Percentiles rank a stretch among this genome's conserved stretches.
Conservation (phyloP, 64 coral and sea anemone species). For the Acropora yongei region DNA sequence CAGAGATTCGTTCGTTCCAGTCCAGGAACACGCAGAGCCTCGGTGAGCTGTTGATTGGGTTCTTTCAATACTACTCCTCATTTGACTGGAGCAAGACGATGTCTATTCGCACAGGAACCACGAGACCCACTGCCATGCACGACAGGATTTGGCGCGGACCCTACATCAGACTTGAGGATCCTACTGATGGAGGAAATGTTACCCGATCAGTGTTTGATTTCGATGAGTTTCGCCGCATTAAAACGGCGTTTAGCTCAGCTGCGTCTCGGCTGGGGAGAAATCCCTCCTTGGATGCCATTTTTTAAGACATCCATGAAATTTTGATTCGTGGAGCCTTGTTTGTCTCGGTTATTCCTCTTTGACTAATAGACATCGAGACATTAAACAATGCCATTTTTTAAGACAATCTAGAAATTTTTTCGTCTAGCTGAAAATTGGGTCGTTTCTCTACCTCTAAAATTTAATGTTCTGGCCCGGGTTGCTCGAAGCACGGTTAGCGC, state of each 20-base stretch:
- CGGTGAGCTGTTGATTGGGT: constrained; percentile 25
- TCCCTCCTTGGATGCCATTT: constrained; percentile 15
- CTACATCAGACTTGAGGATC: constrained; percentile 49
- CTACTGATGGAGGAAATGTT: constrained; percentile 37
- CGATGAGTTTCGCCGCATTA: constrained; percentile 44
- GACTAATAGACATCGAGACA: no score
- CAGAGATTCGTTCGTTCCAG: constrained; percentile 17
- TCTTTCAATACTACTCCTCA: constrained; percentile 19
- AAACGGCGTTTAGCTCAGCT: constrained; percentile 20
- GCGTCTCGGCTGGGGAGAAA: not conserved
- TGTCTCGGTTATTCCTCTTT: no score
- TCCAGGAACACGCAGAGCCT: constrained; percentile 33
- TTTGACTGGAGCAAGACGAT: constrained; percentile 6
- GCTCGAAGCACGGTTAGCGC: no score
- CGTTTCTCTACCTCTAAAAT: no score
- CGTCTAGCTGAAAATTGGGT: no score
- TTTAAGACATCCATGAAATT: not conserved
- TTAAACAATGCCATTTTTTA: no score
- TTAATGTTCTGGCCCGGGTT: no score
- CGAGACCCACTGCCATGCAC: not conserved
- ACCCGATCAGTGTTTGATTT: constrained; percentile 28
- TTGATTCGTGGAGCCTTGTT: no score
- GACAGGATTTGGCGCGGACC: constrained; percentile 41
- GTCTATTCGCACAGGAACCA: constrained; percentile 26
- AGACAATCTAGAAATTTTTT: no score